These are phyloP conservation scores for Punctoribates punctum DNA, from an alignment of 2,888 invertebrate genomes.

Conservation along the genomic window DNA sequence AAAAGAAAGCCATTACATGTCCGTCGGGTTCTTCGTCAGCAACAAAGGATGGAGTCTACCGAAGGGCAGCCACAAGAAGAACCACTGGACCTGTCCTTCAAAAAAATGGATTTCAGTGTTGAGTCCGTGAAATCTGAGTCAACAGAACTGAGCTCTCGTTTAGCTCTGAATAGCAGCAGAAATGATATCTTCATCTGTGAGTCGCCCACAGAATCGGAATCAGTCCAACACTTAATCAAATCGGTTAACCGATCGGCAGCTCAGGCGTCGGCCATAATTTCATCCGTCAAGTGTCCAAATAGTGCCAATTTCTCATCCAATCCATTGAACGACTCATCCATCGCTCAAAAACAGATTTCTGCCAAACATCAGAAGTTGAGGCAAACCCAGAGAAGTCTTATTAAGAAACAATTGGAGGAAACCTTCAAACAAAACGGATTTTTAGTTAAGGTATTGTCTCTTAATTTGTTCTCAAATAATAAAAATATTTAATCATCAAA, in stretches of 20 bases:
- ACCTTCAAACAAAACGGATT: slow-evolving; percentile 90
- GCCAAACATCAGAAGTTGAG: slow-evolving; percentile 51
- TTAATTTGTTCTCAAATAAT: too few species aligned
- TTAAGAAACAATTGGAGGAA: slow-evolving; percentile 77
- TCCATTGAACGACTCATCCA: not conserved
- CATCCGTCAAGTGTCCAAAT: slow-evolving; percentile 29
- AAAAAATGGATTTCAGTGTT: not conserved
- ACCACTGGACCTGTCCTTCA: slow-evolving; percentile 35
- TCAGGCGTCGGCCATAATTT: slow-evolving; percentile 34
- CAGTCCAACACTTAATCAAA: slow-evolving; percentile 33
- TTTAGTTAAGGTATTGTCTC: slow-evolving; percentile 48
- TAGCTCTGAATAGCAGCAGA: not conserved
- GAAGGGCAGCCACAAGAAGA: not conserved
- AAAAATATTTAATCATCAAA: too few species aligned
- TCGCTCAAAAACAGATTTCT: not conserved
- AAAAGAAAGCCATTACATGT: slow-evolving; percentile 33
- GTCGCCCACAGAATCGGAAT: not conserved
- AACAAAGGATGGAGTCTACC: not conserved
- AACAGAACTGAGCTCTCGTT: not conserved
- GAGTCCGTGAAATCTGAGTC: too few species aligned
- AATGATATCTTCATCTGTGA: not conserved
- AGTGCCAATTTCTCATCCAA: slow-evolving; percentile 12
- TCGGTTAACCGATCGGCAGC: slow-evolving; percentile 36
- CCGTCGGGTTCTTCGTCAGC: slow-evolving; percentile 27
- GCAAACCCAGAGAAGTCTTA: slow-evolving; percentile 66